A percentile compares a stretch with the other conserved stretches of the same genome.
phyloP scores from a whole-genome alignment of 1,140 invertebrate species.

The Apis cerana region DNA sequence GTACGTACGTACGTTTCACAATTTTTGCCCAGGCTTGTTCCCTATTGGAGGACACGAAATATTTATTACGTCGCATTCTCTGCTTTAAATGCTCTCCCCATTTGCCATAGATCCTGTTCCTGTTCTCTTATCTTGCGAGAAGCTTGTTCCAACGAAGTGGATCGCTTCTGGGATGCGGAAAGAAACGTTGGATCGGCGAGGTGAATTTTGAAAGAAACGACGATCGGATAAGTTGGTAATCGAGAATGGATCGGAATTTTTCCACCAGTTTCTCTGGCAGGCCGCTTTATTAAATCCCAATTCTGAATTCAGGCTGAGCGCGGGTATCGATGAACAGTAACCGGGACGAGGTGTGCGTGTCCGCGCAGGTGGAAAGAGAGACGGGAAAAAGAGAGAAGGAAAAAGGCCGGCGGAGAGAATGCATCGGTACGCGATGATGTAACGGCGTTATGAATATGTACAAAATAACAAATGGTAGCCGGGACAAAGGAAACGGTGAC shows the following conservation, averaged over 20 bases:
- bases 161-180: too few relatives aligned
- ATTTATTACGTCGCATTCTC: not conserved
- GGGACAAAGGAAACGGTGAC: slow-evolving; percentile 63
- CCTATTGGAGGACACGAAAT: not conserved
- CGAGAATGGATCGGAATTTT: too few relatives aligned
- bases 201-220: too few relatives aligned
- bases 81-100: too few relatives aligned
- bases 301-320: slow-evolving; percentile 32
- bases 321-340: slow-evolving; percentile 61
- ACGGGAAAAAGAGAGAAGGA: slow-evolving; percentile 59
- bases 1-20: not conserved
- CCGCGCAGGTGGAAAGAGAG: slow-evolving; percentile 57
- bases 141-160: too few relatives aligned
- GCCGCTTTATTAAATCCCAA: not conserved
- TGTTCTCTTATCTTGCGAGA: too few relatives aligned
- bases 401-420: slow-evolving; percentile 51
- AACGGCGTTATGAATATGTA: slow-evolving; percentile 77
- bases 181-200: too few relatives aligned
- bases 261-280: not conserved
- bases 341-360: slow-evolving; percentile 54
- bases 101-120: too few relatives aligned
- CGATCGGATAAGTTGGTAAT: too few relatives aligned
- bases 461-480: slow-evolving; percentile 71
- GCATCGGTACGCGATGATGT: slow-evolving; percentile 71
- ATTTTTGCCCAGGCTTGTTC: not conserved